Conservation (phyloP, 2,888 invertebrate genomes). For the Lycia hirtaria region DNA sequence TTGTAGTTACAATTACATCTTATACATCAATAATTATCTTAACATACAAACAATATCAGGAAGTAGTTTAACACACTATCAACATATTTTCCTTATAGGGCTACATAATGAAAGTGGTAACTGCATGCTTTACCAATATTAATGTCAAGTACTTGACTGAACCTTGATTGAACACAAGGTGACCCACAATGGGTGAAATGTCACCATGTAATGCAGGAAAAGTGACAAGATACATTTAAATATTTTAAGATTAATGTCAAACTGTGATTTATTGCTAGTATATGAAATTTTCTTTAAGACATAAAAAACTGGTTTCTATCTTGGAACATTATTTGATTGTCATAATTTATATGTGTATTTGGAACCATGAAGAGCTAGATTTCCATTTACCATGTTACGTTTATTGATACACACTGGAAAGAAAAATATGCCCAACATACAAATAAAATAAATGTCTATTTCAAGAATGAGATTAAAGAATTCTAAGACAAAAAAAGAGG, state of each 20-base stretch:
- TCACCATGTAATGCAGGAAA: slow-evolving; percentile 72
- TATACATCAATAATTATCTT: slow-evolving; percentile 21
- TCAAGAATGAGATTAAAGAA: no score
- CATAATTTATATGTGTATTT: no score
- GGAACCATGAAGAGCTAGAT: no score
- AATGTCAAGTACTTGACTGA: slow-evolving; percentile 74
- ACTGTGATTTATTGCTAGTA: no score
- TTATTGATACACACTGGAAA: no score
- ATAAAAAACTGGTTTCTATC: no score
- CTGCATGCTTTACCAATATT: slow-evolving; percentile 64
- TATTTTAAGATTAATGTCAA: neutral
- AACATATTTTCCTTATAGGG: slow-evolving; percentile 57
- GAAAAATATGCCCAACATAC: no score
- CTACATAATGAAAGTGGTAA: slow-evolving; percentile 63
- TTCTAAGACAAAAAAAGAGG: no score
- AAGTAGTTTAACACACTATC: slow-evolving; percentile 45
- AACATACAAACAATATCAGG: slow-evolving; percentile 52
- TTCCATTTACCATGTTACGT: no score
- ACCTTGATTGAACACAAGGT: slow-evolving; percentile 80
- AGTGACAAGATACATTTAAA: neutral
- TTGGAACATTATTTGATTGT: no score
- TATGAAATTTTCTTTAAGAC: no score
- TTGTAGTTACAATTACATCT: neutral
- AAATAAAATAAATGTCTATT: no score
- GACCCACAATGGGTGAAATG: slow-evolving; percentile 79